These are phyloP conservation scores for Tortricodes alternella DNA, from an alignment of 2,888 invertebrate species.

Conservation along the genomic window DNA sequence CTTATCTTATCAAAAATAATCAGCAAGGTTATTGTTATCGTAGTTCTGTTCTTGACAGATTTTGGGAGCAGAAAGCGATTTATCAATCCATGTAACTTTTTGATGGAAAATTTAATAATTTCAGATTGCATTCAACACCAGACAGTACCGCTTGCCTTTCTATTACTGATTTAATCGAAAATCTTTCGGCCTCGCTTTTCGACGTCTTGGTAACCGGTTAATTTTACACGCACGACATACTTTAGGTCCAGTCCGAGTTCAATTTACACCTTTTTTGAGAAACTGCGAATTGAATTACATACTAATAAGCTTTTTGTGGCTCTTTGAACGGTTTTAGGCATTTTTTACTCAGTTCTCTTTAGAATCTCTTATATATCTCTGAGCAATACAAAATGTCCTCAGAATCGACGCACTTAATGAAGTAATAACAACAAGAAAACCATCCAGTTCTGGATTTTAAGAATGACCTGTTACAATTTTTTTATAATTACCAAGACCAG, in stretches of 20 bases:
- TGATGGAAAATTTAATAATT: not conserved
- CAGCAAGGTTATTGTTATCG: constrained; percentile 45
- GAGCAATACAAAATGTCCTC: too few species aligned
- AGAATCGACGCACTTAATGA: too few species aligned
- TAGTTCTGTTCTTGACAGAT: constrained; percentile 8
- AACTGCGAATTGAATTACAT: constrained; percentile 10
- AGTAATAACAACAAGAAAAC: not conserved
- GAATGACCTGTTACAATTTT: constrained; percentile 6
- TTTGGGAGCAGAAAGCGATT: not conserved
- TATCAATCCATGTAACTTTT: not conserved
- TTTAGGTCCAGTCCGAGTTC: constrained; percentile 13
- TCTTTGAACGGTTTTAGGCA: too few species aligned
- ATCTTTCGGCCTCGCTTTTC: constrained; percentile 47
- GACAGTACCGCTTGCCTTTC: constrained; percentile 48
- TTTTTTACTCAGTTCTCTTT: too few species aligned
- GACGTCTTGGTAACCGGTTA: constrained; percentile 19
- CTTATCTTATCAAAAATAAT: constrained; percentile 35
- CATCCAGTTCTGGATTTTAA: constrained; percentile 4
- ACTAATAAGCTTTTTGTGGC: not conserved
- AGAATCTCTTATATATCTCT: too few species aligned
- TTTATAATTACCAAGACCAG: too few species aligned
- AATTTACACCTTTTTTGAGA: constrained; percentile 15
- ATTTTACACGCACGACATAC: constrained; percentile 29
- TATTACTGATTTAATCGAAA: constrained; percentile 51
- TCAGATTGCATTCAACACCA: constrained; percentile 24